Evolutionary conservation across 2,797 vertebrate species (phyloP).

Genomic region (Dendrocincla fuliginosa): DNA sequence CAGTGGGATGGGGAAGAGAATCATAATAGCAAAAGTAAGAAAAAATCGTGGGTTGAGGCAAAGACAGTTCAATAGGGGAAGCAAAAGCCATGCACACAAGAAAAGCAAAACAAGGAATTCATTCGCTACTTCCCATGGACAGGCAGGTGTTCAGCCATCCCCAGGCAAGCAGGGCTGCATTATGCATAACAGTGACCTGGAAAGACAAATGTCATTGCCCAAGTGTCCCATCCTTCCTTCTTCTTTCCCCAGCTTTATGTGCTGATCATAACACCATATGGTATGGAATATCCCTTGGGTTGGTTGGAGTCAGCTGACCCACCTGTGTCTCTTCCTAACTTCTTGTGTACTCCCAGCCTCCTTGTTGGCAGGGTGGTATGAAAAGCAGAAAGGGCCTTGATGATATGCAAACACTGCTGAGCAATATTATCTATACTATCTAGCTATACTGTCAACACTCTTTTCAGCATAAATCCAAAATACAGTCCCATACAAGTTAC

Average conservation of each 20-base stretch:
- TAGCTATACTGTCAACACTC: not conserved
- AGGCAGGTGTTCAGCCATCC: not conserved
- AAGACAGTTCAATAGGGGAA: not conserved
- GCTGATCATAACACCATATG: not conserved
- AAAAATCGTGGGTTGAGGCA: not conserved
- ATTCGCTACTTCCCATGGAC: not conserved
- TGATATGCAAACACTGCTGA: not conserved
- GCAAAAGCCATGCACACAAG: not conserved
- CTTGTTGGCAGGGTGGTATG: accelerated
- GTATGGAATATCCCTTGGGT: not conserved
- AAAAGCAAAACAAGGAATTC: not conserved
- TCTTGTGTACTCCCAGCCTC: not conserved
- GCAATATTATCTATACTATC: too few relatives aligned
- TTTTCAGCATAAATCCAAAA: not conserved
- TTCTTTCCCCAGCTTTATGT: not conserved
- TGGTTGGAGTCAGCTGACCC: not conserved
- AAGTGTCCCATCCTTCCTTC: not conserved
- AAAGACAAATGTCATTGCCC: not conserved
- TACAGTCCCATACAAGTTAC: not conserved
- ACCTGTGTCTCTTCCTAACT: not conserved
- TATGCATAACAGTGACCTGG: not conserved
- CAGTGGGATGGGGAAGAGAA: not conserved
- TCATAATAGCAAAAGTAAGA: not conserved
- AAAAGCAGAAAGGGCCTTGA: not conserved
- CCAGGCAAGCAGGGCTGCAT: not conserved